Percentiles rank a stretch among this genome's conserved stretches.
Evolutionary conservation across 2,888 invertebrate genomes (phyloP).

Genomic region (Himalopsyche japonica): DNA sequence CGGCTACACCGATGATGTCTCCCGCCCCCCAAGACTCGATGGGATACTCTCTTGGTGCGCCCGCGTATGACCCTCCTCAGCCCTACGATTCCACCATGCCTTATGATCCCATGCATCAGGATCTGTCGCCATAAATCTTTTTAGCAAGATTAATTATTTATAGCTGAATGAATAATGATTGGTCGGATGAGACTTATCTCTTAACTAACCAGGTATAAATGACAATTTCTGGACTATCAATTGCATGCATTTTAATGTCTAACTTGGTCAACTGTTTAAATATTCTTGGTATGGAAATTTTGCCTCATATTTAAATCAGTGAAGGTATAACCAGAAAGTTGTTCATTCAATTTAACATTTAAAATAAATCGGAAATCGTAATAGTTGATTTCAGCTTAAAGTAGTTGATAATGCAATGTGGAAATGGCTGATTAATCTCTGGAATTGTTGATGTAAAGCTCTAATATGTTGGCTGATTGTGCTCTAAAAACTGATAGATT

Average conservation of each 20-base stretch:
- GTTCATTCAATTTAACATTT: not conserved
- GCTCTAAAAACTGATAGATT: not conserved
- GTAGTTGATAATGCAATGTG: not conserved
- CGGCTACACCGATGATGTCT: slow-evolving; percentile 94
- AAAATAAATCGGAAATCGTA: not conserved
- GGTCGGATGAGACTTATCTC: not conserved
- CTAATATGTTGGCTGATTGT: not conserved
- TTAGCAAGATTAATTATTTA: not conserved
- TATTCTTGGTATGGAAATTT: no score
- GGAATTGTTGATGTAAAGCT: not conserved
- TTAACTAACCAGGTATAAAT: no score
- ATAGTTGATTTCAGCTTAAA: not conserved
- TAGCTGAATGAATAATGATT: not conserved
- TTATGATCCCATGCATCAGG: slow-evolving; percentile 92
- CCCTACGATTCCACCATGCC: slow-evolving; percentile 90
- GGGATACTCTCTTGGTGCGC: slow-evolving; percentile 86
- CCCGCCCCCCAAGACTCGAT: slow-evolving; percentile 92
- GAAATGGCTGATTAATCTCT: not conserved
- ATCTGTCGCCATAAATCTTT: slow-evolving; percentile 65
- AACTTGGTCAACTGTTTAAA: no score
- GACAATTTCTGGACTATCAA: no score
- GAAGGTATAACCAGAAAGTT: no score
- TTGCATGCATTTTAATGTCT: no score
- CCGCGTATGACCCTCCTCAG: slow-evolving; percentile 87
- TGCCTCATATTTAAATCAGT: no score